A percentile compares a stretch with the other conserved stretches of the same genome.
These are phyloP conservation scores for Drosophila ananassae DNA, from an alignment of 1,140 invertebrate genomes.

Conservation along the genomic window DNA sequence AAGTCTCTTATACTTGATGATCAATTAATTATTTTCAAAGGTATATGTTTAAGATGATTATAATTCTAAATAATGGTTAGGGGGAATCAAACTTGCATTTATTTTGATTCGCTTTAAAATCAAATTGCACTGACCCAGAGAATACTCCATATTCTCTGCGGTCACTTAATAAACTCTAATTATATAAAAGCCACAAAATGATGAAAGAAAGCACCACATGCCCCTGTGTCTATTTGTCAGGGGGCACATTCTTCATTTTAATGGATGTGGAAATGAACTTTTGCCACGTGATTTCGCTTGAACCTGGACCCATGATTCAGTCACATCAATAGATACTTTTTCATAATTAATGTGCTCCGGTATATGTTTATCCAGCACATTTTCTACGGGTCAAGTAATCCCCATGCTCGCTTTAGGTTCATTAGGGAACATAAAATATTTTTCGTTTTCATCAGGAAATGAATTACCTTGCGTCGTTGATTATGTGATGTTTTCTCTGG, in stretches of 20 bases:
- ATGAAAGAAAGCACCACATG: constrained; percentile 44
- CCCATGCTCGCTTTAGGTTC: constrained; percentile 18
- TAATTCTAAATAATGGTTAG: too few relatives aligned
- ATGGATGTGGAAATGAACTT: constrained; percentile 71
- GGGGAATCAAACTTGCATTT: too few relatives aligned
- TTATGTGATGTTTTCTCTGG: constrained; percentile 2
- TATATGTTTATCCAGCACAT: constrained; percentile 20
- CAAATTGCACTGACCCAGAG: not conserved
- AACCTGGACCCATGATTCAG: constrained; percentile 24
- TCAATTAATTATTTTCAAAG: not conserved
- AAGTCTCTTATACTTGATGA: not conserved
- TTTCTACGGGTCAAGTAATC: constrained; percentile 14
- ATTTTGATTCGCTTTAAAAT: not conserved
- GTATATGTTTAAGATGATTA: too few relatives aligned
- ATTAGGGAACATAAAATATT: constrained; percentile 30
- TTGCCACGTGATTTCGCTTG: constrained; percentile 63
- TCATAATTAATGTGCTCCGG: constrained; percentile 62
- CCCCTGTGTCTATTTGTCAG: constrained; percentile 30
- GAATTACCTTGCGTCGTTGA: constrained; percentile 19
- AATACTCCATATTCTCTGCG: not conserved
- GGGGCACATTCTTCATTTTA: constrained; percentile 62
- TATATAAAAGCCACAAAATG: constrained; percentile 51
- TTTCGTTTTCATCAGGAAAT: constrained; percentile 27
- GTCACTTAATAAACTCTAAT: constrained; percentile 56
- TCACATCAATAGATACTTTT: constrained; percentile 73